Conservation (phyloP, 2,888 invertebrate genomes). For the Leuctra nigra region DNA sequence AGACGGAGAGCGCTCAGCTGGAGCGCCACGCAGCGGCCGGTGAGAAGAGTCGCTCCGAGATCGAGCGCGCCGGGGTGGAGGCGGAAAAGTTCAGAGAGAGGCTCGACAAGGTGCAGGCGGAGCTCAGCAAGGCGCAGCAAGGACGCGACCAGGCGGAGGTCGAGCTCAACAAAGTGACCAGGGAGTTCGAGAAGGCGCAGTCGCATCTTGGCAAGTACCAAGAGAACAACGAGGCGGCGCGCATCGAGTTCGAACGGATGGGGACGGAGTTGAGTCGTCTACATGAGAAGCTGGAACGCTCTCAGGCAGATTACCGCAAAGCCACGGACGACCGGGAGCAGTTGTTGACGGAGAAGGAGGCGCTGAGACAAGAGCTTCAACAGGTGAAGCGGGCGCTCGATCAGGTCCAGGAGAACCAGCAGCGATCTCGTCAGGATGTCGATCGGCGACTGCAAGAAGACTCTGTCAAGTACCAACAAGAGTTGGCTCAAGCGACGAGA, state of each 20-base stretch:
- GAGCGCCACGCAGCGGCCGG: conserved; percentile 36
- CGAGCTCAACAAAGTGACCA: conserved; percentile 75
- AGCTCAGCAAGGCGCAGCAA: conserved; percentile 45
- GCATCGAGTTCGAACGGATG: conserved; percentile 80
- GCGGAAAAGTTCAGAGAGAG: conserved; percentile 79
- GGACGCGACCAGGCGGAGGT: conserved; percentile 76
- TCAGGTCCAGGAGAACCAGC: conserved; percentile 49
- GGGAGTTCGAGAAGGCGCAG: conserved; percentile 81
- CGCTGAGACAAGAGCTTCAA: conserved; percentile 60
- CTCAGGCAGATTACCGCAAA: conserved; percentile 45
- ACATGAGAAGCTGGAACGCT: conserved; percentile 71
- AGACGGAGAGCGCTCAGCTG: conserved; percentile 53
- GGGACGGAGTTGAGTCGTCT: conserved; percentile 72
- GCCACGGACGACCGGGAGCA: conserved; percentile 54
- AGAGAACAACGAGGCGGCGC: conserved; percentile 73
- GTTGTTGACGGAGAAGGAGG: conserved; percentile 67
- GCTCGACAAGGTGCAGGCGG: conserved; percentile 62
- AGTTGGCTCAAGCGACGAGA: conserved; percentile 60
- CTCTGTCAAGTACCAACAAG: conserved; percentile 63
- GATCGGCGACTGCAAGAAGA: conserved; percentile 68
- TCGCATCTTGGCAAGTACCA: conserved; percentile 76
- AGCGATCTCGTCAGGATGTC: conserved; percentile 45
- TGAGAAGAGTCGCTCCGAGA: conserved; percentile 29
- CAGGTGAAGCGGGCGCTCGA: conserved; percentile 55
- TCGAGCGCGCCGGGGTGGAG: conserved; percentile 57